These are phyloP conservation scores for Delichon dasypus DNA, from an alignment of 2,797 vertebrate species.

Conservation along the genomic window DNA sequence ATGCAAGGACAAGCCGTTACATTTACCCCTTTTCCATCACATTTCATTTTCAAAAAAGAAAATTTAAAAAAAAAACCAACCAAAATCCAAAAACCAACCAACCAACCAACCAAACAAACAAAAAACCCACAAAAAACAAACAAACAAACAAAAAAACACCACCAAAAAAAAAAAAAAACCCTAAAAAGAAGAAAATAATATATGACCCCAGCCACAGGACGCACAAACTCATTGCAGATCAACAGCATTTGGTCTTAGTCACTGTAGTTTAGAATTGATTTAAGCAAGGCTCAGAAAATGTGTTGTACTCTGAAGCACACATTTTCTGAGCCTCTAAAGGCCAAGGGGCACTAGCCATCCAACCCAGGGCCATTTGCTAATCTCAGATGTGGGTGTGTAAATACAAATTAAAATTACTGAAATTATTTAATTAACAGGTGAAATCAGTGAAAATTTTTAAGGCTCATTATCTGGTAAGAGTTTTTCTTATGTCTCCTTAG, in stretches of 20 bases:
- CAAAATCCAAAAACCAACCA: no score
- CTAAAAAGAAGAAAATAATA: no score
- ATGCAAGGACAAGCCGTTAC: neutral
- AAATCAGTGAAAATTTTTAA: neutral
- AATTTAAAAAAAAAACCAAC: no score
- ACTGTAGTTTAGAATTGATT: neutral
- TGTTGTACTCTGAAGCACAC: neutral
- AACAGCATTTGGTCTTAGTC: neutral
- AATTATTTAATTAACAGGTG: neutral
- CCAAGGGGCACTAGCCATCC: neutral
- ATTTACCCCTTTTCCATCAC: neutral
- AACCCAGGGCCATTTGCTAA: neutral
- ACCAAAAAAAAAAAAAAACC: no score
- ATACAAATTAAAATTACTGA: neutral
- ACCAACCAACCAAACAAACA: no score
- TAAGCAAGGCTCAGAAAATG: neutral
- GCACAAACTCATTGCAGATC: neutral
- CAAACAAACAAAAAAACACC: no score
- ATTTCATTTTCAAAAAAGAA: neutral
- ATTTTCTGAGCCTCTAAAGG: neutral
- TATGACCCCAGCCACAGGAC: accelerated
- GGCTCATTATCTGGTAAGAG: neutral
- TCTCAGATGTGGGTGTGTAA: neutral
- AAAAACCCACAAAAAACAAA: no score
- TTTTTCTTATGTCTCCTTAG: neutral